Evolutionary conservation across 2,797 vertebrate species (phyloP).

Genomic region (Gymnocypris eckloni): DNA sequence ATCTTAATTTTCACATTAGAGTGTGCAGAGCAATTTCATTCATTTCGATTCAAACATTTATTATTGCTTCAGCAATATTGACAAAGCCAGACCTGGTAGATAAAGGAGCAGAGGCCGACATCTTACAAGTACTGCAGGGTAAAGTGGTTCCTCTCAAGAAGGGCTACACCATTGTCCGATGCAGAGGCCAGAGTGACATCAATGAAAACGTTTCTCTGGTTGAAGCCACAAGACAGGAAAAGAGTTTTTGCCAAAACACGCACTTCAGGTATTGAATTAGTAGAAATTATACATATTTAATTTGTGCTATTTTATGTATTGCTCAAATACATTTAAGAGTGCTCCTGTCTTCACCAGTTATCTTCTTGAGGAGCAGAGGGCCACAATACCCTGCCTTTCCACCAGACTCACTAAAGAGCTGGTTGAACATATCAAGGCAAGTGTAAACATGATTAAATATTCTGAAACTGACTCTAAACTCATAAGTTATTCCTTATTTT

Average conservation of each 20-base stretch:
- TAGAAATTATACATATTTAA: background rate
- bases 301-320: background rate
- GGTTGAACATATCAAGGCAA: slow-evolving; percentile 79
- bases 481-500: background rate
- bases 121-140: slow-evolving; percentile 75
- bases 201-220: slow-evolving; percentile 68
- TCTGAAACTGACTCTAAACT: background rate
- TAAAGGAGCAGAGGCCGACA: slow-evolving; percentile 72
- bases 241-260: slow-evolving; percentile 80
- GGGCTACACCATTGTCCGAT: slow-evolving; percentile 83
- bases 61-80: slow-evolving; percentile 70
- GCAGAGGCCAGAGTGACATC: slow-evolving; percentile 82
- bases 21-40: background rate
- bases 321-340: background rate
- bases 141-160: slow-evolving; percentile 76
- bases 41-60: background rate
- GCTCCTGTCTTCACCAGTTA: slow-evolving; percentile 61
- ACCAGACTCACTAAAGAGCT: slow-evolving; percentile 78
- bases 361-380: slow-evolving; percentile 73
- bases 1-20: background rate
- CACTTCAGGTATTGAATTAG: slow-evolving; percentile 75
- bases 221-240: slow-evolving; percentile 74
- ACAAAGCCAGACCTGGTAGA: slow-evolving; percentile 85
- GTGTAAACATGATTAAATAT: slow-evolving; percentile 43
- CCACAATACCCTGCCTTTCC: slow-evolving; percentile 75